Percentiles rank a stretch among this genome's conserved stretches.
These are phyloP conservation scores for Spea multiplicata DNA, from an alignment of 2,113 vertebrate genomes.

Conservation along the genomic window DNA sequence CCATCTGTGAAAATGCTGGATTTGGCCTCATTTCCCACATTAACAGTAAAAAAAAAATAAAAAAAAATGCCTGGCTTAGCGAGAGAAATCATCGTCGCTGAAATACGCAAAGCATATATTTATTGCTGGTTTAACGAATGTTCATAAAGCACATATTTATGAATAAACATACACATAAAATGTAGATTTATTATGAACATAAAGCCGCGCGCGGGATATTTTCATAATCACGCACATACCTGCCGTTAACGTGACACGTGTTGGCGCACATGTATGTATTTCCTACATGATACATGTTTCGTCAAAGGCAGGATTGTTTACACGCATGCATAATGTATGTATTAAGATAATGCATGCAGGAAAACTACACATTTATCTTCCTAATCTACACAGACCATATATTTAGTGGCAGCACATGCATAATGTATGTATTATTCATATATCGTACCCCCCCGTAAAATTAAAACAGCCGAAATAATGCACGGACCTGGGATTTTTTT, in stretches of 20 bases:
- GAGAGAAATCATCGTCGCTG: constrained; percentile 63
- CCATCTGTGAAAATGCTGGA: constrained; percentile 73
- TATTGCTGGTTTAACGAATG: constrained; percentile 42
- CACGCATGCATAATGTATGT: background rate
- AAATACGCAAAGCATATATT: constrained; percentile 51
- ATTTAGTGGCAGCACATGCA: background rate
- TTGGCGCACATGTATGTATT: background rate
- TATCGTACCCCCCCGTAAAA: background rate
- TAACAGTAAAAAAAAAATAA: constrained; percentile 54
- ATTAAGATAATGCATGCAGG: background rate
- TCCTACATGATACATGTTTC: background rate
- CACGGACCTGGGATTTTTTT: too few species aligned
- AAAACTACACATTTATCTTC: background rate
- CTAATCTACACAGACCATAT: background rate
- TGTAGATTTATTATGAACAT: constrained; percentile 14
- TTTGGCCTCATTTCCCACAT: constrained; percentile 74
- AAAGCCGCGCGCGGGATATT: background rate
- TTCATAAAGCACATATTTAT: constrained; percentile 20
- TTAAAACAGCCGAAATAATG: background rate
- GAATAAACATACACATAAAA: background rate
- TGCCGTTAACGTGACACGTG: background rate
- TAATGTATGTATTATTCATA: background rate
- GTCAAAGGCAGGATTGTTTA: background rate
- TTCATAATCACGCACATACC: background rate
- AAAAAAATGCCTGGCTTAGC: constrained; percentile 11